Conservation (phyloP, 2,797 vertebrate genomes). For the Enteromius afrohamiltoni region DNA sequence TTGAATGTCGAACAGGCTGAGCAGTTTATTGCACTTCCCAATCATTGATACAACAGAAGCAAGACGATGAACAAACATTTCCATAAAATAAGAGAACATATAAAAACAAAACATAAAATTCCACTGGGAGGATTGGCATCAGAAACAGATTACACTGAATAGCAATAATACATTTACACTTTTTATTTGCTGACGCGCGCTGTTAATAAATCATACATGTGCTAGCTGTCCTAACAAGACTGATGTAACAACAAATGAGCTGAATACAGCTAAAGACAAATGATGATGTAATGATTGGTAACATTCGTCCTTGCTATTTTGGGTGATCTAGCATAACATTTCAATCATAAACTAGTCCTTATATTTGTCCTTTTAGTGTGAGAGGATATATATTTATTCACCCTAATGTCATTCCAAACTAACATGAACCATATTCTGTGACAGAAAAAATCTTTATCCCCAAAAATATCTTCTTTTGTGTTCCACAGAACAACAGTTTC, state of each 20-base stretch:
- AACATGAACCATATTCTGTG: background rate
- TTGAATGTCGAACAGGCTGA: constrained; percentile 4
- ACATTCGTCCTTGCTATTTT: background rate
- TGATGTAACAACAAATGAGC: constrained; percentile 8
- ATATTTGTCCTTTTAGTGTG: background rate
- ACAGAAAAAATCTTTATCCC: background rate
- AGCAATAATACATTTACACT: background rate
- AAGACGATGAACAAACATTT: constrained; percentile 52
- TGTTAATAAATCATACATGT: background rate
- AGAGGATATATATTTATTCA: background rate
- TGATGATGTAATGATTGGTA: background rate
- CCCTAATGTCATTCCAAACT: background rate
- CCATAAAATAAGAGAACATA: constrained; percentile 35
- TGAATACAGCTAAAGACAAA: background rate
- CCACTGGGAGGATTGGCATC: constrained; percentile 9
- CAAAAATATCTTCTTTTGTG: background rate
- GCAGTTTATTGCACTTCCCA: constrained; percentile 77
- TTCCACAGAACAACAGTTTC: background rate
- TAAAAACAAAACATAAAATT: constrained; percentile 11
- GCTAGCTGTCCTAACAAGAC: background rate
- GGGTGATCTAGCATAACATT: background rate
- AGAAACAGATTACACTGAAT: constrained; percentile 11
- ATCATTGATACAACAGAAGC: constrained; percentile 62
- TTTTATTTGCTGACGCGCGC: background rate
- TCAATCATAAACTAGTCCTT: background rate